Conservation (phyloP, 2,888 invertebrate genomes). For the Acrobasis suavella region DNA sequence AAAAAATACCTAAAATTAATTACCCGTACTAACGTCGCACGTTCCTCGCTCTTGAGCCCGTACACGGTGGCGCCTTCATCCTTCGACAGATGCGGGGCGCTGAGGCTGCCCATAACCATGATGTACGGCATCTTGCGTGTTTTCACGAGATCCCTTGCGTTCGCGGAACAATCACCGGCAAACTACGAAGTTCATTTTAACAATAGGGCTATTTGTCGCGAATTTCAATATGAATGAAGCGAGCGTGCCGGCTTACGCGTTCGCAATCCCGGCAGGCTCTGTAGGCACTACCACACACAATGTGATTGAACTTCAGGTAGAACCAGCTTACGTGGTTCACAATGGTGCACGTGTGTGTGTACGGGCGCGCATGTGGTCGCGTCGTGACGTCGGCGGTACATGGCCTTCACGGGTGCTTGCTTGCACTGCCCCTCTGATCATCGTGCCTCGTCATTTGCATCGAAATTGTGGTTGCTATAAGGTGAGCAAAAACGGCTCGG, state of each 20-base stretch:
- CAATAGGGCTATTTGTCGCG: slow-evolving; percentile 27
- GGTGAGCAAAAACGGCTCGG: not conserved
- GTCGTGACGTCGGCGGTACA: slow-evolving; percentile 58
- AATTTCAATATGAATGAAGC: slow-evolving; percentile 36
- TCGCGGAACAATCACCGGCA: slow-evolving; percentile 45
- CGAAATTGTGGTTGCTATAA: not conserved
- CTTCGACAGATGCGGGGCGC: slow-evolving; percentile 69
- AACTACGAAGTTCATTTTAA: slow-evolving; percentile 53
- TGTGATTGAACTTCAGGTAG: slow-evolving; percentile 69
- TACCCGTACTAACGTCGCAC: slow-evolving; percentile 58
- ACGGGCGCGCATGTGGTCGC: slow-evolving; percentile 45
- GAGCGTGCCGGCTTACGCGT: slow-evolving; percentile 44
- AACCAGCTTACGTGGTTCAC: slow-evolving; percentile 47
- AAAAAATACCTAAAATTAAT: slow-evolving; percentile 24
- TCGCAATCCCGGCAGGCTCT: slow-evolving; percentile 51
- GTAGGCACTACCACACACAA: slow-evolving; percentile 37
- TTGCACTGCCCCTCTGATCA: slow-evolving; percentile 36
- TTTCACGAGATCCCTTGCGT: slow-evolving; percentile 31
- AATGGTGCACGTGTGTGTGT: slow-evolving; percentile 40
- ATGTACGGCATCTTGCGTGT: slow-evolving; percentile 70
- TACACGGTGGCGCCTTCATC: slow-evolving; percentile 76
- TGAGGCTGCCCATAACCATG: slow-evolving; percentile 77
- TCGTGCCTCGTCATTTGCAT: not conserved
- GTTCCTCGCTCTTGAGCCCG: slow-evolving; percentile 75
- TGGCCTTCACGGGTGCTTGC: slow-evolving; percentile 72